Evolutionary conservation across 2,888 invertebrate genomes (phyloP), one percentile per base, ranked within the genome.

Genomic region (Rhynchonema sp.): DNA sequence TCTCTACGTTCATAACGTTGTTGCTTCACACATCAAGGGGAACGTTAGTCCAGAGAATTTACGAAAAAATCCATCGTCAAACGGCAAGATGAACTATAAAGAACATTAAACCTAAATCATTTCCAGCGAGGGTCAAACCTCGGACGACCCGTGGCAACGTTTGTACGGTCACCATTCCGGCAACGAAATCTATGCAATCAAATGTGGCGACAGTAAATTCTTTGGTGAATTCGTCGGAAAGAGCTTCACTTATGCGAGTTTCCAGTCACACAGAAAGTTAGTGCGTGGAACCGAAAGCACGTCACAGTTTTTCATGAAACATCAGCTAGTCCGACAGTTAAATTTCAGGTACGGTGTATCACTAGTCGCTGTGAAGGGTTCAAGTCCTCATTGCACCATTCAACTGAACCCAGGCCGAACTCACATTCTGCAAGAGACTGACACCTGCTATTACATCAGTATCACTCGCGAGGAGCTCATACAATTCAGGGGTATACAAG

Each of bases 201-300:
- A 86, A 62, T 81, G 94, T 60, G 87, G 87, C 25, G 91, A 94
- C 73, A 90, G 90, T 70, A 82, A 91, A 64, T 96, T 98, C 78
- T 96, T 96, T 73, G 91, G 92, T 29, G 96, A 96, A 77, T 96
- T 92, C 75, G 89, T 92, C 74, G 94, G 94, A 59, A 96, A 96
- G 77, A 91, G 91, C 76, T 98, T 96, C 77, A 94, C 92, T n/a
- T 96, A 92, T 75, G 94, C 96, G 65, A 92, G 91, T 73, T 96
- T 96, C 76, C 94, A 96, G 79, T 94, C 96, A 59, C 96, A 96
- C 77, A 82, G 94, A 78, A 92, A 92, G 87, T 91, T 80, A 52
- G 13, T 23, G 52, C 52, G 13, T 3, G 22, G 9, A 23, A 52
- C 9, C n/a, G 9, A 6, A n/a, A 9, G 9, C n/a, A 52, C 9